Evolutionary conservation across 2,888 invertebrate species (phyloP).

Genomic region (Galerucella pusilla): DNA sequence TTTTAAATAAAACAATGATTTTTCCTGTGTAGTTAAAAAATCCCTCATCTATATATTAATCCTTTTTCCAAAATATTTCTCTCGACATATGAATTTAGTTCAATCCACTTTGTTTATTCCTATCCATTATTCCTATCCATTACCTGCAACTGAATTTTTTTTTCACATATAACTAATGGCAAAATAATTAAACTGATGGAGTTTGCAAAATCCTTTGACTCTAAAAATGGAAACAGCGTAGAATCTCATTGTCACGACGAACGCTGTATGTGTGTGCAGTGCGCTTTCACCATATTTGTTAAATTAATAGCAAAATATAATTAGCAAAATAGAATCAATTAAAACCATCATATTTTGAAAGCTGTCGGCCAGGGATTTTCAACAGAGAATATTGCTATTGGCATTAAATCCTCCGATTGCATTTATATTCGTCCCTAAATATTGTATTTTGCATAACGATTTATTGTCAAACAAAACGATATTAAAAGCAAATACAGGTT

Average conservation of each 20-base stretch:
- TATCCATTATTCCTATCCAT: slow-evolving; percentile 15
- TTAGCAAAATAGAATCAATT: slow-evolving; percentile 42
- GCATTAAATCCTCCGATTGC: slow-evolving; percentile 19
- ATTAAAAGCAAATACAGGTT: no score
- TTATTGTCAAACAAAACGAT: neutral
- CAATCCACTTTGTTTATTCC: neutral
- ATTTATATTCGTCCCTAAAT: neutral
- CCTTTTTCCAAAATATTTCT: neutral
- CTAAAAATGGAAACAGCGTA: neutral
- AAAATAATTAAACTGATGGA: slow-evolving; percentile 18
- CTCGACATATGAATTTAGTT: neutral
- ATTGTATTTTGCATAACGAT: slow-evolving; percentile 3
- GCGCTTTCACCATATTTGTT: slow-evolving; percentile 22
- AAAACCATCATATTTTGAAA: slow-evolving; percentile 34
- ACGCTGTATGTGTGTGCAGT: neutral
- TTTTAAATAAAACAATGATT: no score
- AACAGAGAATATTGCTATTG: slow-evolving; percentile 26
- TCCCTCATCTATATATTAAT: no score
- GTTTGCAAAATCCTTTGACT: slow-evolving; percentile 6
- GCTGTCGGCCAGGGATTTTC: slow-evolving; percentile 18
- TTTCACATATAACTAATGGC: neutral
- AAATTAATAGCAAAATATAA: slow-evolving; percentile 38
- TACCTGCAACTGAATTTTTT: slow-evolving; percentile 9
- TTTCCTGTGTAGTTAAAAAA: no score
- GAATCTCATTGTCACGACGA: neutral